phyloP scores from a whole-genome alignment of 2,797 vertebrate species.

The Hemibagrus guttatus region DNA sequence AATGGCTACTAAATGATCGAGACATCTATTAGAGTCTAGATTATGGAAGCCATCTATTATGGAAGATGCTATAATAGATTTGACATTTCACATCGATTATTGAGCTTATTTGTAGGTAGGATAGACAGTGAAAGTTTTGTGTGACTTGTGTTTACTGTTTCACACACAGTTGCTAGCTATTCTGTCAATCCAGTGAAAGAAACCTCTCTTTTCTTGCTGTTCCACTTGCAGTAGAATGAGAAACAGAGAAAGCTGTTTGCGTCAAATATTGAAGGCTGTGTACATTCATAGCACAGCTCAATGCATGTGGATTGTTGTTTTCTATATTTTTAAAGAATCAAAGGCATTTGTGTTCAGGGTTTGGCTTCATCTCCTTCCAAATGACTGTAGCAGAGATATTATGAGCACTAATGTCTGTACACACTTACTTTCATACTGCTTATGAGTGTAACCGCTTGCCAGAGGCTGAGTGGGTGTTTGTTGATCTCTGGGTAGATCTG shows the following conservation, averaged over 20 bases:
- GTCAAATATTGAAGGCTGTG: no score
- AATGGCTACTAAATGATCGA: slow-evolving; percentile 41
- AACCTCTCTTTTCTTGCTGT: neutral
- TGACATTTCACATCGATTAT: slow-evolving; percentile 22
- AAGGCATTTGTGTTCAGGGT: neutral
- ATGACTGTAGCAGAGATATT: neutral
- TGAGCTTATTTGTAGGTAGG: neutral
- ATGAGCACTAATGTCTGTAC: slow-evolving; percentile 2
- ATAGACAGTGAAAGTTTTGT: slow-evolving; percentile 23
- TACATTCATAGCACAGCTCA: neutral
- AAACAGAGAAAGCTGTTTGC: neutral
- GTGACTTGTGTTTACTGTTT: neutral
- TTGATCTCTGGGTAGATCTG: slow-evolving; percentile 25
- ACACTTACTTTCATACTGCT: slow-evolving; percentile 2
- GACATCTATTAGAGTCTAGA: slow-evolving; percentile 21
- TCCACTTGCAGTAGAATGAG: neutral
- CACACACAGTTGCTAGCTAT: neutral
- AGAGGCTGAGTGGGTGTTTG: slow-evolving; percentile 44
- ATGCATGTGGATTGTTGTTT: neutral
- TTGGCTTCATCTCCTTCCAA: slow-evolving; percentile 26
- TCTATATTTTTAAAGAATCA: neutral
- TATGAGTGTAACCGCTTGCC: slow-evolving; percentile 23
- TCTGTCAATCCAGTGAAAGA: neutral
- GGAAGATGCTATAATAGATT: slow-evolving; percentile 20
- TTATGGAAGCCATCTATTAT: no score